phyloP scores from a whole-genome alignment of 1,140 invertebrate genomes.

The Drosophila prosaltans region DNA sequence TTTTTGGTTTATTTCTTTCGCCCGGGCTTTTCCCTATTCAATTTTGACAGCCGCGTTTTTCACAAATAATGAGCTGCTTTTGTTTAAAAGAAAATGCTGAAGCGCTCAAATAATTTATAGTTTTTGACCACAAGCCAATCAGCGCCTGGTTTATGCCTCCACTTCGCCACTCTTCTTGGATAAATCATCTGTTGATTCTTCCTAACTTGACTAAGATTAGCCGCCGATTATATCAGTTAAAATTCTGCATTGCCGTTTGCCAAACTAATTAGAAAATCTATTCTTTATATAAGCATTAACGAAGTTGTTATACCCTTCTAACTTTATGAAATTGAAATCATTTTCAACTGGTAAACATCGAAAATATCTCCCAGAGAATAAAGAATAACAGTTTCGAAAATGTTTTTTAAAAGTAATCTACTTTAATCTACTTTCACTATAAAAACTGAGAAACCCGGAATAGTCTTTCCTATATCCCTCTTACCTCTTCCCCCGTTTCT shows the following conservation, averaged over 20 bases:
- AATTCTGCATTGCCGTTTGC: background rate
- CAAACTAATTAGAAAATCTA: slow-evolving; percentile 37
- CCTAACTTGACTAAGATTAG: background rate
- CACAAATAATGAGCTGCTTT: slow-evolving; percentile 76
- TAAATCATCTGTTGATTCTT: slow-evolving; percentile 19
- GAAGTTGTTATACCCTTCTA: background rate
- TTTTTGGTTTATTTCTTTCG: slow-evolving; percentile 61
- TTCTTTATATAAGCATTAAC: background rate
- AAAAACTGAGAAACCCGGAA: background rate
- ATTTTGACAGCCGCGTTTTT: slow-evolving; percentile 78
- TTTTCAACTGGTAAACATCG: no score
- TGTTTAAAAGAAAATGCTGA: slow-evolving; percentile 43
- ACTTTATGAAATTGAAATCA: no score
- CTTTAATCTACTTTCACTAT: no score
- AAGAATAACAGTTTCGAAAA: no score
- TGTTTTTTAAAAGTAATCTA: no score
- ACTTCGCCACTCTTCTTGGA: background rate
- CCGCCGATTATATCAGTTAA: background rate
- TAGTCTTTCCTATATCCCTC: background rate
- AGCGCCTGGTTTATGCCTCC: background rate
- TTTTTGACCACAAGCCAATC: slow-evolving; percentile 20
- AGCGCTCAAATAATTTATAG: slow-evolving; percentile 52
- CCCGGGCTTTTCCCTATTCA: slow-evolving; percentile 73
- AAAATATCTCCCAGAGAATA: no score
- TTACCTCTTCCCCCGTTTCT: background rate